Percentiles rank a stretch among this genome's conserved stretches.
Conservation (phyloP, 2,113 vertebrate species). For the Pelecanus crispus region DNA sequence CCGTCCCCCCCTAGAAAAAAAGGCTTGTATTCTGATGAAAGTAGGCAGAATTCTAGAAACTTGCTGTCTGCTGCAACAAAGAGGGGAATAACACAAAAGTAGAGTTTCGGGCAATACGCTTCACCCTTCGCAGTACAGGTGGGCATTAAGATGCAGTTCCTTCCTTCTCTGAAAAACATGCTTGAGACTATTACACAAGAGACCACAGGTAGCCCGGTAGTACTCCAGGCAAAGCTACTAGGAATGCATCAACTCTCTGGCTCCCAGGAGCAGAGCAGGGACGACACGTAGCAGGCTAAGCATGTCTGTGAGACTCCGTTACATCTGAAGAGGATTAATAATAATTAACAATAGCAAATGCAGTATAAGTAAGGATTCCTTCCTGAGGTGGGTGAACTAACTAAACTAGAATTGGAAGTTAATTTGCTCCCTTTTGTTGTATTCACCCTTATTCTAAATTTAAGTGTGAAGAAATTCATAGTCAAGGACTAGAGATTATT, state of each 20-base stretch:
- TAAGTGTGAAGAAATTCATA: not conserved
- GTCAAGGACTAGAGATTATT: not conserved
- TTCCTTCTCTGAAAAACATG: not conserved
- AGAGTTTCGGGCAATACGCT: not conserved
- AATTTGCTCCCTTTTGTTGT: too few relatives aligned
- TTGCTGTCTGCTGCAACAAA: not conserved
- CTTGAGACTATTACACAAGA: not conserved
- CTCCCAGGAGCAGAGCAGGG: not conserved
- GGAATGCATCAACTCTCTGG: not conserved
- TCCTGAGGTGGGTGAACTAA: not conserved
- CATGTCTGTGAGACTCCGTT: not conserved
- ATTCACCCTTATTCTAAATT: too few relatives aligned
- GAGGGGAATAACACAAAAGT: not conserved
- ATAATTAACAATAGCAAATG: not conserved
- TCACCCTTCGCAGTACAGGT: not conserved
- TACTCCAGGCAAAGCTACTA: not conserved
- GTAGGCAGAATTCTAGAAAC: not conserved
- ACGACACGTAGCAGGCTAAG: rapidly evolving
- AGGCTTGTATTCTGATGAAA: not conserved
- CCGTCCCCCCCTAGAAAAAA: too few relatives aligned
- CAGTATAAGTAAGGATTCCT: not conserved
- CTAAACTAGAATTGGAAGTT: not conserved
- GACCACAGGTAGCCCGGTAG: too few relatives aligned
- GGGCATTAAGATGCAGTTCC: not conserved
- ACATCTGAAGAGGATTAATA: not conserved